Conservation (phyloP, 64 coral and sea anemone genomes). For the Platygyra sinensis region DNA sequence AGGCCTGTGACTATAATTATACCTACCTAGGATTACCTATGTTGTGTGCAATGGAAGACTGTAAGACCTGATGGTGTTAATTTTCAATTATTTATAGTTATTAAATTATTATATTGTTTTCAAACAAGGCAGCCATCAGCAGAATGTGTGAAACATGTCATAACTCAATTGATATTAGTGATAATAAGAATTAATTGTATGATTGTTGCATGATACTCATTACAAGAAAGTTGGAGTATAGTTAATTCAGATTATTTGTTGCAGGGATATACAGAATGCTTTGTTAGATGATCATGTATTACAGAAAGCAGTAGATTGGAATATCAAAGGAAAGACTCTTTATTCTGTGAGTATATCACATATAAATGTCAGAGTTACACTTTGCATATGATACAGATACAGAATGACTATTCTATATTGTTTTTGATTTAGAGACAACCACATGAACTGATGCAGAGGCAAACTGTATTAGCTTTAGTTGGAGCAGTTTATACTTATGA, state of each 20-base stretch:
- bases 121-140: too few relatives aligned
- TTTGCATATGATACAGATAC: too few relatives aligned
- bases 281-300: slow-evolving; percentile 69
- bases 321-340: slow-evolving; percentile 42
- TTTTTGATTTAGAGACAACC: slow-evolving; percentile 49
- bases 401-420: background rate
- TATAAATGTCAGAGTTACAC: background rate
- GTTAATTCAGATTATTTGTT: slow-evolving; percentile 12
- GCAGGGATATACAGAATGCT: slow-evolving; percentile 84
- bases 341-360: slow-evolving; percentile 32
- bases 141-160: too few relatives aligned
- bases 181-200: too few relatives aligned
- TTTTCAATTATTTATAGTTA: too few relatives aligned
- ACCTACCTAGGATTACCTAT: too few relatives aligned
- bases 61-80: too few relatives aligned
- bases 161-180: too few relatives aligned
- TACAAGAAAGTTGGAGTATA: background rate
- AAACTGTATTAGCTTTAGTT: slow-evolving; percentile 74
- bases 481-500: slow-evolving; percentile 72
- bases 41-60: too few relatives aligned
- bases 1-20: too few relatives aligned
- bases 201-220: too few relatives aligned
- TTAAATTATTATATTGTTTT: too few relatives aligned
- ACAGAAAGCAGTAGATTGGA: slow-evolving; percentile 37
- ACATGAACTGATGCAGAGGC: slow-evolving; percentile 49